Conservation (phyloP, 2,888 invertebrate species). For the Pemphredon lugubris region DNA sequence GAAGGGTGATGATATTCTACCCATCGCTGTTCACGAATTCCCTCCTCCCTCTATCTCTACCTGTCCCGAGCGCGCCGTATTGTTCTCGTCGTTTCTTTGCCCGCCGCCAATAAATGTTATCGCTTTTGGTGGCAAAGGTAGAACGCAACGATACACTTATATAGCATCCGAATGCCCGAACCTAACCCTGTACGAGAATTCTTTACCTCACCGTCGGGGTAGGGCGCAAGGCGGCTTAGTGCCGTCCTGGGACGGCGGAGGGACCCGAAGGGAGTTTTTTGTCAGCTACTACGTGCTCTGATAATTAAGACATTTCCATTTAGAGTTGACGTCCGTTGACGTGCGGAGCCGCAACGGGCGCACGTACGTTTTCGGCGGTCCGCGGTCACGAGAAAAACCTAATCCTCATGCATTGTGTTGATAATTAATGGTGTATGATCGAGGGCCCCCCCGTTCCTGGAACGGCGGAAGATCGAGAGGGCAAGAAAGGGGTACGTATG, state of each 20-base stretch:
- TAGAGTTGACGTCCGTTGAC: slow-evolving; percentile 74
- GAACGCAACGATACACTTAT: slow-evolving; percentile 39
- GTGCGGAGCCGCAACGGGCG: slow-evolving; percentile 58
- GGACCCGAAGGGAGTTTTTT: slow-evolving; percentile 30
- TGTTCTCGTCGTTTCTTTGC: slow-evolving; percentile 32
- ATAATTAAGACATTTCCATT: slow-evolving; percentile 79
- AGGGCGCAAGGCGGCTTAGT: slow-evolving; percentile 12
- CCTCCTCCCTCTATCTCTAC: slow-evolving; percentile 7
- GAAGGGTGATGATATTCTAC: not conserved
- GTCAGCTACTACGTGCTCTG: slow-evolving; percentile 70
- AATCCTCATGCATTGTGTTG: slow-evolving; percentile 64
- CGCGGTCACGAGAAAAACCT: slow-evolving; percentile 55
- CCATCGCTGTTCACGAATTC: not conserved
- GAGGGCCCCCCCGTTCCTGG: slow-evolving; percentile 49
- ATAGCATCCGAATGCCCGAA: slow-evolving; percentile 27
- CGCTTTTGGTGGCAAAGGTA: slow-evolving; percentile 38
- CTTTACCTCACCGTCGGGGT: slow-evolving; percentile 27
- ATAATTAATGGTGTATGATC: slow-evolving; percentile 69
- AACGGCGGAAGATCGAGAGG: slow-evolving; percentile 36
- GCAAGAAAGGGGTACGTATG: slow-evolving; percentile 44
- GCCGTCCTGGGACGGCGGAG: slow-evolving; percentile 18
- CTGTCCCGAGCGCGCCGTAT: slow-evolving; percentile 26
- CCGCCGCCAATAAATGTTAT: slow-evolving; percentile 35
- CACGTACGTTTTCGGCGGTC: slow-evolving; percentile 53
- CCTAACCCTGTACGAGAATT: slow-evolving; percentile 32